A percentile compares a stretch with the other conserved stretches of the same genome.
These are phyloP conservation scores for Hestina assimilis DNA, from an alignment of 1,140 invertebrate genomes.

Conservation along the genomic window DNA sequence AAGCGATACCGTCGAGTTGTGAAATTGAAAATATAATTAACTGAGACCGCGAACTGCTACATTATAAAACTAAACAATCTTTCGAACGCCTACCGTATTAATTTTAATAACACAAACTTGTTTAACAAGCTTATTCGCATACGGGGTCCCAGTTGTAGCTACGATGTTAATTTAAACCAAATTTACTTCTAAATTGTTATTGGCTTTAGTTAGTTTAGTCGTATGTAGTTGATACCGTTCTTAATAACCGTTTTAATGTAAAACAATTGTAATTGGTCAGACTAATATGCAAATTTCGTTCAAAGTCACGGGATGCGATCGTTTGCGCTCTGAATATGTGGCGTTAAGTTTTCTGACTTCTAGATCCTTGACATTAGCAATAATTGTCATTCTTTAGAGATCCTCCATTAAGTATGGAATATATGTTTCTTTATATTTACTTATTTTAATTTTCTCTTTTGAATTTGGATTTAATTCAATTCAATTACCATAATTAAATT, in stretches of 20 bases:
- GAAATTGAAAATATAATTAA: constrained; percentile 69
- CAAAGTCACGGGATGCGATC: constrained; percentile 49
- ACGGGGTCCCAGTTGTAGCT: not conserved
- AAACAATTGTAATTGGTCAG: constrained; percentile 21
- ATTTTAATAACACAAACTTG: constrained; percentile 36
- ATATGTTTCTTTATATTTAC: not conserved
- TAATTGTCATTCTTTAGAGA: constrained; percentile 2
- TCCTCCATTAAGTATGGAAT: not conserved
- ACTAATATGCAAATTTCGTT: constrained; percentile 49
- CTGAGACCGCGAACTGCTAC: constrained; percentile 43
- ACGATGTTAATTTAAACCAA: constrained; percentile 9
- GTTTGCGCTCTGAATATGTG: constrained; percentile 29
- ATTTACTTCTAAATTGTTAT: not conserved
- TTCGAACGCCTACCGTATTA: constrained; percentile 43
- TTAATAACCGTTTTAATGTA: not conserved
- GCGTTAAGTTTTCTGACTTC: not conserved
- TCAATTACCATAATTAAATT: too few relatives aligned
- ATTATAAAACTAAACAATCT: constrained; percentile 59
- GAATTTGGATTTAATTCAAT: too few relatives aligned
- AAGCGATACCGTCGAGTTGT: constrained; percentile 43
- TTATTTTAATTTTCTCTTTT: too few relatives aligned
- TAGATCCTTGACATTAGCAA: constrained; percentile 3
- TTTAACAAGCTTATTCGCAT: constrained; percentile 19
- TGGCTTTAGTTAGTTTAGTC: not conserved
- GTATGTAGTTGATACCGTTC: not conserved